A percentile compares a stretch with the other conserved stretches of the same genome.
phyloP scores from a whole-genome alignment of 1,140 invertebrate genomes.

The Lanistes nyassanus region DNA sequence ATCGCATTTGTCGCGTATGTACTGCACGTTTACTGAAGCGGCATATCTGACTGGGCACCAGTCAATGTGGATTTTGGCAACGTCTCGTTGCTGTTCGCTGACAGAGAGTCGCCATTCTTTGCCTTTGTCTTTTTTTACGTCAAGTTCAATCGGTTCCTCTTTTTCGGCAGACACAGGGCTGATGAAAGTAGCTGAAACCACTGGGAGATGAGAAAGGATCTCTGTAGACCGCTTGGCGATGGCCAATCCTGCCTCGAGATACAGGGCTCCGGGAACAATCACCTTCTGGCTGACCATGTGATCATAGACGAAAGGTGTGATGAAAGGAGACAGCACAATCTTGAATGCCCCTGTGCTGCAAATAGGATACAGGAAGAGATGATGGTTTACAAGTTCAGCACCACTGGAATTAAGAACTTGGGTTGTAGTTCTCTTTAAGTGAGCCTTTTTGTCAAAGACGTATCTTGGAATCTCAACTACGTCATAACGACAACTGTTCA shows the following conservation, averaged over 20 bases:
- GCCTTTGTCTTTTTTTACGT: too few relatives aligned
- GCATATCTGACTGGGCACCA: neutral
- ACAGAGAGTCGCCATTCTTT: too few relatives aligned
- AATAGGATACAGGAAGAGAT: constrained; percentile 6
- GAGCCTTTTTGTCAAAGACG: constrained; percentile 21
- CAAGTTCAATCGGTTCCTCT: too few relatives aligned
- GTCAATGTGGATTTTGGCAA: too few relatives aligned
- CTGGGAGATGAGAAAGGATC: too few relatives aligned
- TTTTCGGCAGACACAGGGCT: too few relatives aligned
- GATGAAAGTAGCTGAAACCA: too few relatives aligned
- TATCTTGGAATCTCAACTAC: constrained; percentile 31
- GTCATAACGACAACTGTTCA: constrained; percentile 6
- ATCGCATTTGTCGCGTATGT: constrained; percentile 36
- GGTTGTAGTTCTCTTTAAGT: neutral
- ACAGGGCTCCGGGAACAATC: constrained; percentile 35
- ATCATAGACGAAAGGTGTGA: constrained; percentile 29
- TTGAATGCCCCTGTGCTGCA: constrained; percentile 6
- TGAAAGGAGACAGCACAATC: constrained; percentile 16
- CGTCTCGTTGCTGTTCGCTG: too few relatives aligned
- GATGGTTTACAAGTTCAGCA: neutral
- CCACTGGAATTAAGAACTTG: too few relatives aligned
- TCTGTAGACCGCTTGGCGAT: neutral
- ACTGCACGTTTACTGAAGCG: constrained; percentile 13
- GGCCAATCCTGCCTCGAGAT: constrained; percentile 33
- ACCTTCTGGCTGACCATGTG: constrained; percentile 28